Evolutionary conservation across 2,888 invertebrate species (phyloP).

Genomic region (Molorchus minor): DNA sequence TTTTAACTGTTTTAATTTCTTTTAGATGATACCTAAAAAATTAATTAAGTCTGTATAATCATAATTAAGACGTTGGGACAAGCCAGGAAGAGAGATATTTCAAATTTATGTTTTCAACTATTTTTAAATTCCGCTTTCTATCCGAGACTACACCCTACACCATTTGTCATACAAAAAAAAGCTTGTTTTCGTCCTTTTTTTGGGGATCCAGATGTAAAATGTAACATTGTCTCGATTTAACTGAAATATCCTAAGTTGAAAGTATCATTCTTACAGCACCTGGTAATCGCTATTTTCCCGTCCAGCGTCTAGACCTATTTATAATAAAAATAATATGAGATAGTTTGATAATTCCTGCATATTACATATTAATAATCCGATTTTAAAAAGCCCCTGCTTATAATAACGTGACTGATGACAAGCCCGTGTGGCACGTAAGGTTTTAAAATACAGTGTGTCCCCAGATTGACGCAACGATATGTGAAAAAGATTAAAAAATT

Average conservation of each 20-base stretch:
- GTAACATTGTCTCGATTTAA: slow-evolving; percentile 55
- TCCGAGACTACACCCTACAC: slow-evolving; percentile 49
- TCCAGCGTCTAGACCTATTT: too few species aligned
- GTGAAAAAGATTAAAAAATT: too few species aligned
- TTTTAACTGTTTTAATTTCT: slow-evolving; percentile 55
- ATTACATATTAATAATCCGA: too few species aligned
- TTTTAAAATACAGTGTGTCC: too few species aligned
- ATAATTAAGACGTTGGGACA: slow-evolving; percentile 41
- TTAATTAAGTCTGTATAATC: slow-evolving; percentile 49
- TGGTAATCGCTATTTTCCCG: not conserved
- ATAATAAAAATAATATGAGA: too few species aligned
- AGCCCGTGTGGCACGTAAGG: too few species aligned
- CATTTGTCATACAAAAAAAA: slow-evolving; percentile 54
- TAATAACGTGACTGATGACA: too few species aligned
- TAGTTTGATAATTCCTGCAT: too few species aligned
- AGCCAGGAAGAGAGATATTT: slow-evolving; percentile 40
- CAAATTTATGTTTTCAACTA: slow-evolving; percentile 52
- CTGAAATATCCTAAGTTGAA: slow-evolving; percentile 38
- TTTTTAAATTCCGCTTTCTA: slow-evolving; percentile 52
- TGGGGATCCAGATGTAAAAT: slow-evolving; percentile 53
- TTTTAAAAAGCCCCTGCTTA: too few species aligned
- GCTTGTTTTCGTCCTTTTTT: slow-evolving; percentile 47
- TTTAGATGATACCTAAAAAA: slow-evolving; percentile 51
- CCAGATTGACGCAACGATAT: too few species aligned
- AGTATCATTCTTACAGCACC: slow-evolving; percentile 40